Conservation (phyloP, 2,888 invertebrate genomes). For the Mystacides longicornis region DNA sequence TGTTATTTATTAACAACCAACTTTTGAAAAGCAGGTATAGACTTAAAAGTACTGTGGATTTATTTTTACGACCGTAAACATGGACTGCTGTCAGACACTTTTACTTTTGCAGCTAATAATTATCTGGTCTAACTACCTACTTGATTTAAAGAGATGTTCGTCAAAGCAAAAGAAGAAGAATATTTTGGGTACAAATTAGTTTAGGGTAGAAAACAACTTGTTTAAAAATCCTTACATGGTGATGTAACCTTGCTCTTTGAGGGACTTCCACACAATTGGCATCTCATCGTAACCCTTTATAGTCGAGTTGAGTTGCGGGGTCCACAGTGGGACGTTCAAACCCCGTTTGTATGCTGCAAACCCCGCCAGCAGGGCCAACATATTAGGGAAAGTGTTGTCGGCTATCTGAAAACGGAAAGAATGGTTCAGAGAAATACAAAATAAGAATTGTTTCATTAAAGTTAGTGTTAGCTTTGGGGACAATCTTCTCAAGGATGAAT, state of each 20-base stretch:
- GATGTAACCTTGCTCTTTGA: constrained; percentile 20
- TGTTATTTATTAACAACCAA: no score
- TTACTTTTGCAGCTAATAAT: no score
- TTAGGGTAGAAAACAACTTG: neutral
- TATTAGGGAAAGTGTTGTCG: constrained; percentile 25
- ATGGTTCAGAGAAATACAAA: neutral
- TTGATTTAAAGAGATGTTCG: no score
- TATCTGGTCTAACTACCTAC: no score
- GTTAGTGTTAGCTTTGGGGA: neutral
- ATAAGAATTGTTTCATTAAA: neutral
- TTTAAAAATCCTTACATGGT: constrained; percentile 20
- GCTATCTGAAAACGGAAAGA: constrained; percentile 19
- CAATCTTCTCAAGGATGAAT: no score
- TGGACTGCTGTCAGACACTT: no score
- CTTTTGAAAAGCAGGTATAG: no score
- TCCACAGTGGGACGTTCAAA: constrained; percentile 18
- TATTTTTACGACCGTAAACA: no score
- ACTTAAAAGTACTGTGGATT: no score
- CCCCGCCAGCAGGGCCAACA: constrained; percentile 24
- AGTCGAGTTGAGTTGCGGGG: constrained; percentile 16
- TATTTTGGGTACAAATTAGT: neutral
- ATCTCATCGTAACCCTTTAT: constrained; percentile 24
- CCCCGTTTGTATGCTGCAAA: constrained; percentile 14
- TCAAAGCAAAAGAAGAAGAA: neutral
- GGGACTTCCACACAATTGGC: constrained; percentile 25